A percentile compares a stretch with the other conserved stretches of the same genome.
Evolutionary conservation across 2,888 invertebrate genomes (phyloP).

Genomic region (Cyclophora albipunctata): DNA sequence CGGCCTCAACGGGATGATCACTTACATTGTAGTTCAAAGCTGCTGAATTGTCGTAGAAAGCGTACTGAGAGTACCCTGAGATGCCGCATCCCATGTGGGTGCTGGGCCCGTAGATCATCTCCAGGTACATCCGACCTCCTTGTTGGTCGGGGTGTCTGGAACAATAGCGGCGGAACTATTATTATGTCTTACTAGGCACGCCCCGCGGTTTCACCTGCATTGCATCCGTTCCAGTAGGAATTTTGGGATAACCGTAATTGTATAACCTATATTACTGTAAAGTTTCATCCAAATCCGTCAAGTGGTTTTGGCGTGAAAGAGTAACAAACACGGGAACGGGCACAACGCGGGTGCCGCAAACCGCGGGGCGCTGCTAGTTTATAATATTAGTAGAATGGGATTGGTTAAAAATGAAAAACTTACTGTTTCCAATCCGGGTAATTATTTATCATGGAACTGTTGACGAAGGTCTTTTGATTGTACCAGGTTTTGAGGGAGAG

Average conservation of each 20-base stretch:
- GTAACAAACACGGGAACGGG: no score
- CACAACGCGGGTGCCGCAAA: no score
- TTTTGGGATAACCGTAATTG: no score
- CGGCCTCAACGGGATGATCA: conserved; percentile 2
- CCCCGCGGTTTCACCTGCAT: no score
- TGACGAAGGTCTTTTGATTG: conserved; percentile 26
- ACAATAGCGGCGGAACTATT: background rate
- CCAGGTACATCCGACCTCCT: conserved; percentile 28
- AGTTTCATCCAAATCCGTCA: no score
- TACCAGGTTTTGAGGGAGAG: conserved; percentile 37
- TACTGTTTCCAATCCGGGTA: conserved; percentile 35
- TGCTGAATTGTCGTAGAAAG: conserved; percentile 22
- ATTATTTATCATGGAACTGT: conserved; percentile 23
- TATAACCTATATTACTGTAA: no score
- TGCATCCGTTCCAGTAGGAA: no score
- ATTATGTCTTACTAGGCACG: no score
- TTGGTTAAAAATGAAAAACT: conserved; percentile 13
- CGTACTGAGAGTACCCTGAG: conserved; percentile 40
- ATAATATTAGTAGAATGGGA: no score
- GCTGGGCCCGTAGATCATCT: conserved; percentile 33
- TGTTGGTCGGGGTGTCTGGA: conserved; percentile 17
- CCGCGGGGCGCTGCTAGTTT: no score
- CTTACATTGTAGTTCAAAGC: conserved; percentile 40
- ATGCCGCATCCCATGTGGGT: conserved; percentile 59
- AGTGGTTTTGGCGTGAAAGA: no score